These are phyloP conservation scores for Scrobipalpa costella DNA, from an alignment of 2,888 invertebrate species.

Conservation along the genomic window DNA sequence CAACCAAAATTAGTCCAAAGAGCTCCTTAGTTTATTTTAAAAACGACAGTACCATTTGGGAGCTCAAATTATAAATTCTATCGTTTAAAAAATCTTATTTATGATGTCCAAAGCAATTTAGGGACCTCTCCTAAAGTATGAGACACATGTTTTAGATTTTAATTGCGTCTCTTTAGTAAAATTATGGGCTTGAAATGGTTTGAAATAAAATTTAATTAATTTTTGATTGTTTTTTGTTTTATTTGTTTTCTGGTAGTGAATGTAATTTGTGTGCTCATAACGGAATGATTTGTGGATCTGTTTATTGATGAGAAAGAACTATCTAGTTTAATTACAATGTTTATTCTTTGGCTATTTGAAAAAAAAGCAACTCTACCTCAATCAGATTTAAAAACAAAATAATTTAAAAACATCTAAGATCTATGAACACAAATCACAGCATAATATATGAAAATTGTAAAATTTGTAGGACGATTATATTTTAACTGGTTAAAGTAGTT, in stretches of 20 bases:
- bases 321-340: too few relatives aligned
- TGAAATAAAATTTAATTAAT: slow-evolving; percentile 57
- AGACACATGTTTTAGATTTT: slow-evolving; percentile 53
- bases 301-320: slow-evolving; percentile 1
- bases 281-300: slow-evolving; percentile 24
- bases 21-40: slow-evolving; percentile 59
- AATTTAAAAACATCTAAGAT: too few relatives aligned
- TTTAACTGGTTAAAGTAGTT: background rate
- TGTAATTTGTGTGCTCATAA: slow-evolving; percentile 35
- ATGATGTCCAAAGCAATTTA: slow-evolving; percentile 47
- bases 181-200: slow-evolving; percentile 45
- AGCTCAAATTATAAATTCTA: slow-evolving; percentile 56
- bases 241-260: slow-evolving; percentile 44
- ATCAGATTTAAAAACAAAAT: too few relatives aligned
- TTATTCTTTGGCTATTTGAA: too few relatives aligned
- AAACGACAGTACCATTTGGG: slow-evolving; percentile 59
- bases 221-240: slow-evolving; percentile 41
- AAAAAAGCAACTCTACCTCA: too few relatives aligned
- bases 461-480: too few relatives aligned
- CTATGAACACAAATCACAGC: too few relatives aligned
- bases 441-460: too few relatives aligned
- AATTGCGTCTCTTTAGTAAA: slow-evolving; percentile 48
- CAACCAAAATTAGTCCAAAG: slow-evolving; percentile 62
- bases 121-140: slow-evolving; percentile 40
- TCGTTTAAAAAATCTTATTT: slow-evolving; percentile 52